Conservation (phyloP, 2,113 vertebrate species). For the Irena cyanogastra region DNA sequence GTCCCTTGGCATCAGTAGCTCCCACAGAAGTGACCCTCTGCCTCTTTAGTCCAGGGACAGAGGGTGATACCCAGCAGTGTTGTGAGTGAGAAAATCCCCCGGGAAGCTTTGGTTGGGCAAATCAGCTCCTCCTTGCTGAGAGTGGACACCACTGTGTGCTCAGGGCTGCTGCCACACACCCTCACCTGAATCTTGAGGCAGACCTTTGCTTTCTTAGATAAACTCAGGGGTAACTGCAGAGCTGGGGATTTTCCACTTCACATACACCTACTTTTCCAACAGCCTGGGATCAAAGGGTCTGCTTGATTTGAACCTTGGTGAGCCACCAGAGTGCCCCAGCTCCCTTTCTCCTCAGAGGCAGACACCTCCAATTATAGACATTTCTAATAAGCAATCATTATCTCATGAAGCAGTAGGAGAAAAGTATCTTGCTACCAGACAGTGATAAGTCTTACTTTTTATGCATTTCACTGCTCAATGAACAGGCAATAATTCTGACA, state of each 20-base stretch:
- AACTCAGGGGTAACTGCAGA: not conserved
- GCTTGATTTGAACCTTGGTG: not conserved
- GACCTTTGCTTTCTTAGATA: not conserved
- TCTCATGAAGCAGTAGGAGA: not conserved
- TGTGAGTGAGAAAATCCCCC: accelerated
- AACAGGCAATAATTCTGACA: not conserved
- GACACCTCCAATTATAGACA: not conserved
- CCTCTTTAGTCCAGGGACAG: accelerated
- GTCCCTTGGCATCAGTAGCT: not conserved
- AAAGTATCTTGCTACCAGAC: not conserved
- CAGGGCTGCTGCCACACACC: not conserved
- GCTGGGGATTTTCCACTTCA: not conserved
- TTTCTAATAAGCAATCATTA: not conserved
- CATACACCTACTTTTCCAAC: not conserved
- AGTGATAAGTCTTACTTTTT: not conserved
- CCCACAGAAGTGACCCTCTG: accelerated
- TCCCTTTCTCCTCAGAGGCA: not conserved
- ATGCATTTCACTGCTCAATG: not conserved
- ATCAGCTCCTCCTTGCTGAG: not conserved
- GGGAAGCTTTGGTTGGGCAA: not conserved
- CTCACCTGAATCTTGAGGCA: not conserved
- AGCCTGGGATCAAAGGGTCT: not conserved
- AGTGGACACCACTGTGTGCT: accelerated
- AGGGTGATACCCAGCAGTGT: not conserved
- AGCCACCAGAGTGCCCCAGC: not conserved